Conservation (phyloP, 2,888 invertebrate species). For the Athripsodes cinereus region DNA sequence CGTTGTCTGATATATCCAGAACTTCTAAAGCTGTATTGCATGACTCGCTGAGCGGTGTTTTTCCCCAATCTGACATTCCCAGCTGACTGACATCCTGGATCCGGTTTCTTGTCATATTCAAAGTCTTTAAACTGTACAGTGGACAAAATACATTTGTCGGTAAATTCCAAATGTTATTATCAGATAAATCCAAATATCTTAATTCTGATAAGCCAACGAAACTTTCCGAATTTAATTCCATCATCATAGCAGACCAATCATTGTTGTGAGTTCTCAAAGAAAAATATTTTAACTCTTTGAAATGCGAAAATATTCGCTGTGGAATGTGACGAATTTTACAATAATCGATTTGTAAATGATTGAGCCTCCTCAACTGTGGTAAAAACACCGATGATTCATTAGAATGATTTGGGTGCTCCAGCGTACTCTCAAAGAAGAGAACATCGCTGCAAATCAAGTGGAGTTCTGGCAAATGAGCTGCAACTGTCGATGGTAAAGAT, state of each 20-base stretch:
- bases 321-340: conserved; percentile 74
- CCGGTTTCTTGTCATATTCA: conserved; percentile 72
- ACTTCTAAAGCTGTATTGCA: conserved; percentile 64
- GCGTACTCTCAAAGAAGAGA: conserved; percentile 65
- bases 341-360: conserved; percentile 64
- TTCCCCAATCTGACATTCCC: conserved; percentile 65
- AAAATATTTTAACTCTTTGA: conserved; percentile 61
- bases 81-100: conserved; percentile 69
- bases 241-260: conserved; percentile 72
- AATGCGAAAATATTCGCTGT: conserved; percentile 59
- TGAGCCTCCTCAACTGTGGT: conserved; percentile 56
- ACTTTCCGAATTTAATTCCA: conserved; percentile 65
- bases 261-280: conserved; percentile 69
- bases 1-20: conserved; percentile 69
- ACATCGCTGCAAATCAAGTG: conserved; percentile 69
- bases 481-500: conserved; percentile 43
- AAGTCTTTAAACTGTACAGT: conserved; percentile 58
- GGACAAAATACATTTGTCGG: conserved; percentile 68
- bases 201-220: conserved; percentile 63
- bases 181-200: conserved; percentile 61
- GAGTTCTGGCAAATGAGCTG: conserved; percentile 51
- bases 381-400: conserved; percentile 48
- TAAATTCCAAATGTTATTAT: conserved; percentile 72
- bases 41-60: conserved; percentile 48
- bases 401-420: conserved; percentile 43